phyloP scores from a whole-genome alignment of 1,140 invertebrate genomes.

The Euura lappo region DNA sequence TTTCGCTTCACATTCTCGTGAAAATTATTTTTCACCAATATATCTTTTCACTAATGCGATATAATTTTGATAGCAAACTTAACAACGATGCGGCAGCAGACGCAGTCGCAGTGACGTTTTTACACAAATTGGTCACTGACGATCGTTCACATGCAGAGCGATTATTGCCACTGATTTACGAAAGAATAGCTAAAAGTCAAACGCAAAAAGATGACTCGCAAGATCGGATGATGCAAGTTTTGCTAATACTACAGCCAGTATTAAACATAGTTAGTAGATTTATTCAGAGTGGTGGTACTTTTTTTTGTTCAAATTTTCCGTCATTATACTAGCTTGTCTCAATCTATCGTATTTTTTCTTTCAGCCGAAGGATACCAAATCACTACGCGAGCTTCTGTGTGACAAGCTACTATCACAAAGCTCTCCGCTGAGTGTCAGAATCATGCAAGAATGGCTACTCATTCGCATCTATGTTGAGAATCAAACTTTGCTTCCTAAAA shows the following conservation, averaged over 20 bases:
- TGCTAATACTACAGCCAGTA: slow-evolving; percentile 56
- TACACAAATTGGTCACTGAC: slow-evolving; percentile 27
- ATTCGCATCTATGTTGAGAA: too few relatives aligned
- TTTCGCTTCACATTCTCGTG: not conserved
- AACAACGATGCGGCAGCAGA: slow-evolving; percentile 47
- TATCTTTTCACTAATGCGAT: not conserved
- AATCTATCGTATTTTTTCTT: slow-evolving; percentile 21
- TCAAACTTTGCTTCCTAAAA: too few relatives aligned
- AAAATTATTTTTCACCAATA: not conserved
- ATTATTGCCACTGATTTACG: slow-evolving; percentile 30
- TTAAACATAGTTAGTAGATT: slow-evolving; percentile 36
- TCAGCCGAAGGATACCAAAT: slow-evolving; percentile 16
- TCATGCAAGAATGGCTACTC: too few relatives aligned
- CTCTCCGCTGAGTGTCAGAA: too few relatives aligned
- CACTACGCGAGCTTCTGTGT: too few relatives aligned
- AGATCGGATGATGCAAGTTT: slow-evolving; percentile 58
- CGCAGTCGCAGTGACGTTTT: slow-evolving; percentile 37
- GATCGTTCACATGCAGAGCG: slow-evolving; percentile 25
- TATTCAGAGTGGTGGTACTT: too few relatives aligned
- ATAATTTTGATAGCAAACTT: slow-evolving; percentile 27
- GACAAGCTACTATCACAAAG: too few relatives aligned
- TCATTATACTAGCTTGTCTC: too few relatives aligned
- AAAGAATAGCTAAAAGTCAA: slow-evolving; percentile 34
- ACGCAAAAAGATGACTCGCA: slow-evolving; percentile 57
- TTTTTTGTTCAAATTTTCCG: too few relatives aligned